Percentiles rank a stretch among this genome's conserved stretches.
Evolutionary conservation across 2,797 vertebrate species (phyloP).

Genomic region (Holocentrus rufus): DNA sequence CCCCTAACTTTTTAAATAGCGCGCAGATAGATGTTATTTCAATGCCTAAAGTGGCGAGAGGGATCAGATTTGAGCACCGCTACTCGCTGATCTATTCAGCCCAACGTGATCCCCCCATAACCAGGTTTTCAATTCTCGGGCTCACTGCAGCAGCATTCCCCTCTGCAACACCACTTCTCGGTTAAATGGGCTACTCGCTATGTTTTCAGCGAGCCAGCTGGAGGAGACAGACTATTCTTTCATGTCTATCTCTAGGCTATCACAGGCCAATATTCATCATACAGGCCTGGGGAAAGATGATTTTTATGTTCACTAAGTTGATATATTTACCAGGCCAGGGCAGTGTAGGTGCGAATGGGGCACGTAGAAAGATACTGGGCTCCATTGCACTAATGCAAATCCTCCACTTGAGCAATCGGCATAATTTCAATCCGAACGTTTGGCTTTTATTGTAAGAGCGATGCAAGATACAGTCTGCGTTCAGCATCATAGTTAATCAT

Average conservation of each 20-base stretch:
- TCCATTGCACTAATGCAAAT: constrained; percentile 61
- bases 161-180: constrained; percentile 79
- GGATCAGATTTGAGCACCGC: constrained; percentile 38
- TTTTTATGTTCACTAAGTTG: constrained; percentile 33
- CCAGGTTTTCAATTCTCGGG: constrained; percentile 72
- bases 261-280: constrained; percentile 46
- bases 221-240: constrained; percentile 63
- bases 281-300: constrained; percentile 21
- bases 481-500: neutral
- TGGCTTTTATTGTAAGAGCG: constrained; percentile 34
- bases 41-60: constrained; percentile 12
- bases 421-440: constrained; percentile 35
- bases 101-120: constrained; percentile 48
- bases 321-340: constrained; percentile 29
- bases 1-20: constrained; percentile 81
- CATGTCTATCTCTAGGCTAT: constrained; percentile 53
- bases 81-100: constrained; percentile 18
- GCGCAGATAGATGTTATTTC: constrained; percentile 33
- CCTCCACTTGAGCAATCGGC: constrained; percentile 42
- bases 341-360: constrained; percentile 35
- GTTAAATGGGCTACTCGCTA: constrained; percentile 68
- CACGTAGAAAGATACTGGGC: constrained; percentile 20
- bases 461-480: neutral
- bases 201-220: constrained; percentile 59
- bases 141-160: constrained; percentile 79